phyloP scores from a whole-genome alignment of 2,797 vertebrate genomes.

The Muraenolepis orangiensis region DNA sequence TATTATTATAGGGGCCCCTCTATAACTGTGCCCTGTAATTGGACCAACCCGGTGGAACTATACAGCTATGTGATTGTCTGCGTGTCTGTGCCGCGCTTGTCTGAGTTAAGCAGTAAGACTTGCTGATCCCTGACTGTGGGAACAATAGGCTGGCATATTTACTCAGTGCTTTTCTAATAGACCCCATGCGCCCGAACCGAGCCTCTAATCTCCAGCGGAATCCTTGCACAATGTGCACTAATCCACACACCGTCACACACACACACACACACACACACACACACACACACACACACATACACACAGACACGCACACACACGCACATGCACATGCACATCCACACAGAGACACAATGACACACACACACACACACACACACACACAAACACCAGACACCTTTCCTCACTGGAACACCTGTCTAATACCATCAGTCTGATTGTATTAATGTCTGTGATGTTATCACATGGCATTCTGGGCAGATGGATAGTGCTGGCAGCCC shows the following conservation, averaged over 20 bases:
- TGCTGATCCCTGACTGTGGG: slow-evolving; percentile 26
- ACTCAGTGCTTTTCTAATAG: slow-evolving; percentile 43
- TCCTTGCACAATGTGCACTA: slow-evolving; percentile 24
- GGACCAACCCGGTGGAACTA: background rate
- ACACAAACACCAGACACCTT: background rate
- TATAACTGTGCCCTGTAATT: background rate
- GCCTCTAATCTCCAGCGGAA: slow-evolving; percentile 49
- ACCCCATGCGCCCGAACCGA: slow-evolving; percentile 25
- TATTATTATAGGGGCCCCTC: no score
- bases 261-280: background rate
- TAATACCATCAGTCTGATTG: background rate
- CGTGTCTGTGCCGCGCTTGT: background rate
- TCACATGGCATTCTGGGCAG: background rate
- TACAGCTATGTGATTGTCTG: background rate
- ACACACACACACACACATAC: background rate
- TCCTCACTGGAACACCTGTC: background rate
- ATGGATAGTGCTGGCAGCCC: background rate
- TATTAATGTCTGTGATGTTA: slow-evolving; percentile 1
- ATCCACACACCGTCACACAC: slow-evolving; percentile 1
- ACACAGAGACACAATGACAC: slow-evolving; percentile 1
- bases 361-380: background rate
- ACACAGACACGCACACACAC: background rate
- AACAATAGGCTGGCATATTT: slow-evolving; percentile 35
- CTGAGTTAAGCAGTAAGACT: background rate
- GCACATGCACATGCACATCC: background rate